Percentiles rank a stretch among this genome's conserved stretches.
Conservation (phyloP, 1,140 invertebrate genomes). For the Agrypnia vestita region DNA sequence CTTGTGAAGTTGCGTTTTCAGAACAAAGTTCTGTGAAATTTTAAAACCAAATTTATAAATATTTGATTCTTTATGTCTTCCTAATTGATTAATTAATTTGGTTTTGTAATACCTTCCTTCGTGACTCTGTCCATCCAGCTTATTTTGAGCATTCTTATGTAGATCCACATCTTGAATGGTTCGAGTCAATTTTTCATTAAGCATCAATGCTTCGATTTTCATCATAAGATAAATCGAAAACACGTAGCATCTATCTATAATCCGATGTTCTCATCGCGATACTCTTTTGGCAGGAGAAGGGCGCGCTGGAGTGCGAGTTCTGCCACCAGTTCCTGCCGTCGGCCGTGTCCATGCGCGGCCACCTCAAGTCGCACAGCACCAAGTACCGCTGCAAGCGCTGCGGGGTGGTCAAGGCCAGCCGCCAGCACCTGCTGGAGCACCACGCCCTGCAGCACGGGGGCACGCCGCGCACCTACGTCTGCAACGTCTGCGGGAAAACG, state of each 20-base stretch:
- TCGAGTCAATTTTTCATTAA: not conserved
- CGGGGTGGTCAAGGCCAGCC: slow-evolving; percentile 63
- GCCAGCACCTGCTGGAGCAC: slow-evolving; percentile 69
- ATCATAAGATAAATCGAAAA: not conserved
- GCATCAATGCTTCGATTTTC: not conserved
- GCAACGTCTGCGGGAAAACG: slow-evolving; percentile 64
- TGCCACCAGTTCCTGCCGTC: slow-evolving; percentile 67
- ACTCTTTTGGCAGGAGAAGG: slow-evolving; percentile 15
- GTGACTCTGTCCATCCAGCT: no score
- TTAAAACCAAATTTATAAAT: no score
- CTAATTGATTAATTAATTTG: no score
- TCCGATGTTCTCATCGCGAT: not conserved
- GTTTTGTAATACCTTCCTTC: no score
- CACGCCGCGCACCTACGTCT: slow-evolving; percentile 63
- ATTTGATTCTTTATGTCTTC: no score
- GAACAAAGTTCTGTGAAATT: no score
- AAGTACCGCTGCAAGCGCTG: slow-evolving; percentile 71
- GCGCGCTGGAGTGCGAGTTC: slow-evolving; percentile 64
- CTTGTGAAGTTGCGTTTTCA: no score
- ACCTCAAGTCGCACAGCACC: slow-evolving; percentile 69
- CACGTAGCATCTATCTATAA: not conserved
- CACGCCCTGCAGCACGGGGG: slow-evolving; percentile 65
- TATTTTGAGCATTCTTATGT: no score
- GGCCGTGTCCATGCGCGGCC: slow-evolving; percentile 66
- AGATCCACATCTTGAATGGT: not conserved